These are phyloP conservation scores for Chrysochloris asiatica DNA, from an alignment of 2,113 vertebrate species.

Conservation along the genomic window DNA sequence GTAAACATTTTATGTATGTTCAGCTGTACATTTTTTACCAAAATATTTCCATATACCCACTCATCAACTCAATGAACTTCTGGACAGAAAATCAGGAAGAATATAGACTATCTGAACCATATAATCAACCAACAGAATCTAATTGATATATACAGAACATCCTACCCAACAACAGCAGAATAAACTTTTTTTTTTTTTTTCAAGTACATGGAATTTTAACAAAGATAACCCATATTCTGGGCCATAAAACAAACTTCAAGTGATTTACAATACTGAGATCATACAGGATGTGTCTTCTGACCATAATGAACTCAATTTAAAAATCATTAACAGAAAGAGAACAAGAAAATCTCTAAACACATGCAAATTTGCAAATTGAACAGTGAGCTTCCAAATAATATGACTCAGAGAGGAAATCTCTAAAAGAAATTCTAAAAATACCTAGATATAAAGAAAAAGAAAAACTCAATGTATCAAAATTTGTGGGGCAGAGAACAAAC, in stretches of 20 bases:
- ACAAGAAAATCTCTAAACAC: not conserved
- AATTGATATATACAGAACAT: no score
- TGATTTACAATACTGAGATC: not conserved
- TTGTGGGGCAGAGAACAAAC: not conserved
- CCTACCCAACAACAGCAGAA: not conserved
- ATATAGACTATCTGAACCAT: no score
- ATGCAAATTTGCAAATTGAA: slow-evolving; percentile 4
- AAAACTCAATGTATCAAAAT: not conserved
- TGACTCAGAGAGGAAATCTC: not conserved
- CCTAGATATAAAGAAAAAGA: not conserved
- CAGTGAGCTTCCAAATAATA: not conserved
- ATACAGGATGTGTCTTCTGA: not conserved
- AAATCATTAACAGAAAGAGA: not conserved
- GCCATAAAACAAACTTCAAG: not conserved
- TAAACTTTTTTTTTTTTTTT: not conserved
- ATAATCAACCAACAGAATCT: no score
- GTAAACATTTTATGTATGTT: no score
- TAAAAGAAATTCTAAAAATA: not conserved
- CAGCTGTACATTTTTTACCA: no score
- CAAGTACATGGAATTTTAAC: not conserved
- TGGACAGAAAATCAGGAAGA: no score
- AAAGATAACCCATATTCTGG: not conserved
- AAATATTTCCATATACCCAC: no score
- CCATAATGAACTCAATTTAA: not conserved
- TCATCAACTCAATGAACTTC: no score